Base-by-base conservation (phyloP, 2,888 invertebrate species). In the Heteromyza rotundicornis region DNA sequence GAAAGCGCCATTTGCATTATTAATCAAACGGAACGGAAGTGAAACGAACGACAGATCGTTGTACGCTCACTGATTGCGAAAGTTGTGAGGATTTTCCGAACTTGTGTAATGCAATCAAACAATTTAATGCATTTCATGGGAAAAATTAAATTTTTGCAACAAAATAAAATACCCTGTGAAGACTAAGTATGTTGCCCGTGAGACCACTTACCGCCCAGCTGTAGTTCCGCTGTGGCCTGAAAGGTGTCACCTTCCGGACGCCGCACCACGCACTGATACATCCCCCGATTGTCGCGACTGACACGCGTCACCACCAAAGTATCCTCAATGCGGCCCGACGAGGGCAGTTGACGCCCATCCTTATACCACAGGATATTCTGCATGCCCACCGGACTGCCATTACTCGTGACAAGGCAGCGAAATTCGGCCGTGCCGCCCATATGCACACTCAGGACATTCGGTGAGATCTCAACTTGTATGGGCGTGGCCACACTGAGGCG, bases 401-500 rank as follows among this genome's bases (percentile, higher is more conserved):
- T 86, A 49, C 86, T 85, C 12, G 87, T 85, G 35, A 87, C 86
- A 35, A 86, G 76, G 77, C 90, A 90, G 52, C 87, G 87, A 81
- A 92, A 91, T 76, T 89, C 89, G 0, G 92, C 92, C 63, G 88
- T 87, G 54, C 90, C 89, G 2, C 89, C 91, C 81, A 92, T 88
- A 79, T 92, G 90, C 32, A 92, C 90, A 69, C 89, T 89, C 53
- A 89, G 82, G 63, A 89, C 81, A 40, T 87, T 86, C 23, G 89
- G 90, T 23, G 86, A 86, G 68, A 90, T 87, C 81, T 89, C 89
- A 51, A 89, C 89, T 79, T 88, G 88, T 22, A 91, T 83, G 54
- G 89, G 87, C 19, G 89, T 88, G 66, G 88, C 86, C 22, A 91
- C 90, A 14, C 87, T 84, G 16, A 91, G 84, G 57, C 86, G 85